Evolutionary conservation across 2,888 invertebrate species (phyloP).

Genomic region (Resseliella maxima): DNA sequence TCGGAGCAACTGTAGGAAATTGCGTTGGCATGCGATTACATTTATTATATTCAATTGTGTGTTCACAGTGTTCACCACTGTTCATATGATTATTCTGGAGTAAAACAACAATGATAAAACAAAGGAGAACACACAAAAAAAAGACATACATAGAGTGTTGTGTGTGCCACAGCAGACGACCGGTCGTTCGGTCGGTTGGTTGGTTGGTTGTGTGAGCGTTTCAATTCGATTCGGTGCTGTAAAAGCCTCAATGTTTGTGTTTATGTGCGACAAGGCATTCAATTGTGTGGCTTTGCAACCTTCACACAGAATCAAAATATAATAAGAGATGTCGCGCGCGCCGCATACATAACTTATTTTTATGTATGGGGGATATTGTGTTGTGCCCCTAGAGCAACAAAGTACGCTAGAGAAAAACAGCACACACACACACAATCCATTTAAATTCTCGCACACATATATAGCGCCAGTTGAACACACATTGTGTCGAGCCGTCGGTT

Average conservation of each 20-base stretch:
- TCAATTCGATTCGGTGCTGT: not conserved
- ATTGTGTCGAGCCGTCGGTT: no score
- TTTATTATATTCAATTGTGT: constrained; percentile 31
- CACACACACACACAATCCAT: no score
- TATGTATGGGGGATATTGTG: not conserved
- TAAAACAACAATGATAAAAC: no score
- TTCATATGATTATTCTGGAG: not conserved
- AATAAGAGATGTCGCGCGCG: constrained; percentile 53
- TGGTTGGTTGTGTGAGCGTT: not conserved
- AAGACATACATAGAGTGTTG: no score
- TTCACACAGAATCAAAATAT: constrained; percentile 44
- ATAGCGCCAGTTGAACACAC: no score
- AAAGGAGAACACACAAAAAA: no score
- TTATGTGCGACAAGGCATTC: not conserved
- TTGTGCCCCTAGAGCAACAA: not conserved
- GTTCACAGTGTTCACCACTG: no score
- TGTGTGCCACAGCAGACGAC: no score
- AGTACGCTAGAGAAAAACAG: no score
- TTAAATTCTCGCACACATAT: no score
- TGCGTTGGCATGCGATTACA: constrained; percentile 46
- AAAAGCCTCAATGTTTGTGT: constrained; percentile 33
- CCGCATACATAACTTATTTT: constrained; percentile 3
- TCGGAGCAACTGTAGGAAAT: constrained; percentile 22
- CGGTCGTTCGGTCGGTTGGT: not conserved
- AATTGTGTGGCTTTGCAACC: constrained; percentile 43